phyloP scores from a whole-genome alignment of 2,888 invertebrate species.

The Stenodera caucasica region DNA sequence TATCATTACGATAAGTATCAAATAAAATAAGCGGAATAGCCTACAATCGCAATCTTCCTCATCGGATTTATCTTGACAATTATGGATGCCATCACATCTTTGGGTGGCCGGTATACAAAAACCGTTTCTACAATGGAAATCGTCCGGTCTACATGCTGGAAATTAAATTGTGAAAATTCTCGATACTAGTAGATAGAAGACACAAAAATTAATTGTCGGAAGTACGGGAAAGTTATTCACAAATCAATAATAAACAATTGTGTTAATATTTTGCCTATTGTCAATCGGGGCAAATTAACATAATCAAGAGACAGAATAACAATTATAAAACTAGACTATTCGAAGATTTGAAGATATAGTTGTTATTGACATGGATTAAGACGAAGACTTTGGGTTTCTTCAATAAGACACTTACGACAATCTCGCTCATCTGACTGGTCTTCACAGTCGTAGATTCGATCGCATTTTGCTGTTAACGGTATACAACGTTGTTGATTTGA shows the following conservation, averaged over 20 bases:
- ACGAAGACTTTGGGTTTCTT: constrained; percentile 13
- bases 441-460: constrained; percentile 71
- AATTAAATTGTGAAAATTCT: constrained; percentile 35
- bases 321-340: constrained; percentile 5
- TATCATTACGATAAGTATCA: not conserved
- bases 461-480: constrained; percentile 68
- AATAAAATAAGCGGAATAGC: constrained; percentile 13
- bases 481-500: constrained; percentile 71
- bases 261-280: not conserved
- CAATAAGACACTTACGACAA: constrained; percentile 67
- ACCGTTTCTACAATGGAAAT: constrained; percentile 59
- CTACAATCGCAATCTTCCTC: constrained; percentile 54
- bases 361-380: not conserved
- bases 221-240: constrained; percentile 8
- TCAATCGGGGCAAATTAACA: not conserved
- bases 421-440: constrained; percentile 67
- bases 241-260: constrained; percentile 9
- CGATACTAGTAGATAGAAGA: not conserved
- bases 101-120: constrained; percentile 60
- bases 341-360: not conserved
- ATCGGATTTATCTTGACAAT: constrained; percentile 69
- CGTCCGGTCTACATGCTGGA: constrained; percentile 46
- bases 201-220: constrained; percentile 13
- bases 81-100: constrained; percentile 61
- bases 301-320: not conserved